Percentiles rank a stretch among this genome's conserved stretches.
Evolutionary conservation across 2,888 invertebrate genomes (phyloP).

Genomic region (Melinopterus prodromus): DNA sequence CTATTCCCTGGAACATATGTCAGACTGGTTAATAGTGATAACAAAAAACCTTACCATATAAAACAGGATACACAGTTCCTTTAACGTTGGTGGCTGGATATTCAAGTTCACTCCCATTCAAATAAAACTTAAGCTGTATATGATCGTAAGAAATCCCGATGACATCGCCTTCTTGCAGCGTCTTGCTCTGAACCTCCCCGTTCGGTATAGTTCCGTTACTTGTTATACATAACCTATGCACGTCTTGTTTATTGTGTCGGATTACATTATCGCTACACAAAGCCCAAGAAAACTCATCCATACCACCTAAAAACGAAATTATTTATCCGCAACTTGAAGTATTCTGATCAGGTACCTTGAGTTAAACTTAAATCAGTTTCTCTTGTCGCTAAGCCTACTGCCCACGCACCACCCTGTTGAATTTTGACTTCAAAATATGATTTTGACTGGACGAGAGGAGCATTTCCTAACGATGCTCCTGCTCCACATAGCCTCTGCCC

Average conservation of each 20-base stretch:
- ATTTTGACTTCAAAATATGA: slow-evolving; percentile 98
- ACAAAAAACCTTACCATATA: slow-evolving; percentile 77
- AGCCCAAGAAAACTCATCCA: slow-evolving; percentile 92
- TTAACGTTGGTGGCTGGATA: slow-evolving; percentile 87
- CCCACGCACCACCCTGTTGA: slow-evolving; percentile 96
- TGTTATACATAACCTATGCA: slow-evolving; percentile 66
- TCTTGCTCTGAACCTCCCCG: slow-evolving; percentile 59
- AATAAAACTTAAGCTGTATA: slow-evolving; percentile 91
- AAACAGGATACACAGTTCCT: slow-evolving; percentile 89
- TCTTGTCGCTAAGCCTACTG: slow-evolving; percentile 90
- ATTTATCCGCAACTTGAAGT: not conserved
- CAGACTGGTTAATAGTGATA: too few species aligned
- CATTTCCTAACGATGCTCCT: slow-evolving; percentile 93
- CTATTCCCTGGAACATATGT: too few species aligned
- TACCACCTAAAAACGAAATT: slow-evolving; percentile 69
- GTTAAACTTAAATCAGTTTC: slow-evolving; percentile 87
- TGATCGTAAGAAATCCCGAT: slow-evolving; percentile 96
- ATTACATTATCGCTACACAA: slow-evolving; percentile 89
- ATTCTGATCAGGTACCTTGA: slow-evolving; percentile 64
- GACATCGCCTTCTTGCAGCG: slow-evolving; percentile 92
- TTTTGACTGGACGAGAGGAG: slow-evolving; percentile 95
- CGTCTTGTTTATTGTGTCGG: slow-evolving; percentile 82
- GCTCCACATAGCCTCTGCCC: slow-evolving; percentile 93
- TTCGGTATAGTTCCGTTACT: slow-evolving; percentile 50
- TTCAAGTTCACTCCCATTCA: slow-evolving; percentile 90